Evolutionary conservation across 2,888 invertebrate genomes (phyloP).

Genomic region (Nomada ferruginata): DNA sequence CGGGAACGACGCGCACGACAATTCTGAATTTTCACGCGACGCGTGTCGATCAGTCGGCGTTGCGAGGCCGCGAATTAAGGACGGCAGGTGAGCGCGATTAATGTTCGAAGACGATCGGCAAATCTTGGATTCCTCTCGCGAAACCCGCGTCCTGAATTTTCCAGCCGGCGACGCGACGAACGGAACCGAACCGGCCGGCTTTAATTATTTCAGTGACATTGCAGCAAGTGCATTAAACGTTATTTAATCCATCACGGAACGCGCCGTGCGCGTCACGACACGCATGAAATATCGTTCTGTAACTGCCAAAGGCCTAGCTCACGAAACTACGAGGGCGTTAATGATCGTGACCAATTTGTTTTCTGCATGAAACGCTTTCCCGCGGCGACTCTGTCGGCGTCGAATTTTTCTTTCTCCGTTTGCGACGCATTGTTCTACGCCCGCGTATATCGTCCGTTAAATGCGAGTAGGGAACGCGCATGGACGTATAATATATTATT

Average conservation of each 20-base stretch:
- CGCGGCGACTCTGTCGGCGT: slow-evolving; percentile 61
- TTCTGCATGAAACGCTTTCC: slow-evolving; percentile 74
- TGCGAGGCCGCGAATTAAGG: too few species aligned
- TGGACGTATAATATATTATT: neutral
- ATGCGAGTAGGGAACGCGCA: slow-evolving; percentile 1
- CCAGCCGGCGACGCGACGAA: too few species aligned
- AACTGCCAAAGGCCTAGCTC: slow-evolving; percentile 54
- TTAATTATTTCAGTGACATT: slow-evolving; percentile 53
- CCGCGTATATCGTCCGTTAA: slow-evolving; percentile 13
- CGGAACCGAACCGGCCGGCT: slow-evolving; percentile 9
- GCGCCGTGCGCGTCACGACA: slow-evolving; percentile 9
- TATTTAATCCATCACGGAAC: slow-evolving; percentile 55
- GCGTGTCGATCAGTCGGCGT: too few species aligned
- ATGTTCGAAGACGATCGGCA: neutral
- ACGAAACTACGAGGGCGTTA: slow-evolving; percentile 65
- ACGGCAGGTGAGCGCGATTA: neutral
- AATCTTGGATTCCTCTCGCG: slow-evolving; percentile 29
- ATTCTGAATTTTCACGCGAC: neutral
- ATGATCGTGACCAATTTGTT: slow-evolving; percentile 79
- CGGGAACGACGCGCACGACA: neutral
- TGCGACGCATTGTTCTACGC: slow-evolving; percentile 37
- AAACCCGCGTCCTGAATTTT: slow-evolving; percentile 22
- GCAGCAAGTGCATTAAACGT: slow-evolving; percentile 61
- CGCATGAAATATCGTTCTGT: slow-evolving; percentile 62
- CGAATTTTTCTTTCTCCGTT: slow-evolving; percentile 52